These are phyloP conservation scores for Sebastes nivosus DNA, from an alignment of 2,797 vertebrate genomes.

Conservation along the genomic window DNA sequence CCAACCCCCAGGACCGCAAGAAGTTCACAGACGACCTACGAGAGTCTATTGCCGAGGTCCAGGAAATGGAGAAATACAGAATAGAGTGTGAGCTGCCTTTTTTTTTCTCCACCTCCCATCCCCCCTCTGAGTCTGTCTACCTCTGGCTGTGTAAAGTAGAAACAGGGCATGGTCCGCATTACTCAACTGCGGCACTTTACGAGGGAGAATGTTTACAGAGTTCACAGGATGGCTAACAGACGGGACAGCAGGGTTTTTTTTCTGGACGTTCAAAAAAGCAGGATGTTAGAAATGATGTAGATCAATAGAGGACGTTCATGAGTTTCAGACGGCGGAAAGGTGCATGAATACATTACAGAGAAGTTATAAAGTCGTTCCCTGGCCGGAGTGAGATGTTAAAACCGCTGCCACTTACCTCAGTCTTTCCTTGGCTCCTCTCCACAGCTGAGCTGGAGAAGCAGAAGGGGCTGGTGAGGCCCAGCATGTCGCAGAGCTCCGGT, in stretches of 20 bases:
- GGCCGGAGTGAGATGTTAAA: conserved; percentile 12
- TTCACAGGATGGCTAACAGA: conserved; percentile 49
- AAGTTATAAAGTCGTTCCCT: neutral
- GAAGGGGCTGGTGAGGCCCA: conserved; percentile 94
- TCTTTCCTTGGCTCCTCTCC: conserved; percentile 32
- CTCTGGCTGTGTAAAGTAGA: conserved; percentile 44
- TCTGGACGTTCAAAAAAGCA: conserved; percentile 20
- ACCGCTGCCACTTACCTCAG: conserved; percentile 35
- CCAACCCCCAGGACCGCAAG: conserved; percentile 98
- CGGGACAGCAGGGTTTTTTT: neutral
- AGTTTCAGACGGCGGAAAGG: neutral
- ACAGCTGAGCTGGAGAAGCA: conserved; percentile 98
- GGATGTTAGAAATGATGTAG: conserved; percentile 14
- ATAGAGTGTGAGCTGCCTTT: conserved; percentile 93
- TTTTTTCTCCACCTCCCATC: conserved; percentile 28
- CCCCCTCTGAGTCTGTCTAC: conserved; percentile 9
- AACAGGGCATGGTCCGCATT: conserved; percentile 60
- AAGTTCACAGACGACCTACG: conserved; percentile 97
- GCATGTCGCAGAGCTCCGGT: conserved; percentile 95
- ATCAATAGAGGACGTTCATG: neutral
- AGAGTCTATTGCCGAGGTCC: conserved; percentile 96
- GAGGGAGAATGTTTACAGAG: conserved; percentile 56
- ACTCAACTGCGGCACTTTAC: conserved; percentile 51
- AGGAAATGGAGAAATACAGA: conserved; percentile 99
- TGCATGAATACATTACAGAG: conserved; percentile 1